phyloP scores from a whole-genome alignment of 2,888 invertebrate species.

The Melitaea athalia region DNA sequence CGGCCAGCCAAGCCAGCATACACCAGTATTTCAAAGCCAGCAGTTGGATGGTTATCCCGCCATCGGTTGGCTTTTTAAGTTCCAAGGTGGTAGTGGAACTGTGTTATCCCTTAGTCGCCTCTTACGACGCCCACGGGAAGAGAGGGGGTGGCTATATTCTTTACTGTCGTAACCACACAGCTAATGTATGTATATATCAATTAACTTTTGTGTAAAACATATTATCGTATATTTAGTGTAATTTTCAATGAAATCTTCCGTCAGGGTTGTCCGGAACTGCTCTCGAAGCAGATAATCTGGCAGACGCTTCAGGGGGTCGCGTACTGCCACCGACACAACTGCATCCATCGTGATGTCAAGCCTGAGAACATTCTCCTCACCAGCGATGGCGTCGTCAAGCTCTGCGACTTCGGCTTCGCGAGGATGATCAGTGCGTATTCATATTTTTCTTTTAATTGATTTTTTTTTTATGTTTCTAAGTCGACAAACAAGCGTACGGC shows the following conservation, averaged over 20 bases:
- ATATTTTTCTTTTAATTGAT: background rate
- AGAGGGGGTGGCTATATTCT: too few relatives aligned
- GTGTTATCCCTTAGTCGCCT: too few relatives aligned
- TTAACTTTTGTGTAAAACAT: too few relatives aligned
- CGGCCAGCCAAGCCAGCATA: too few relatives aligned
- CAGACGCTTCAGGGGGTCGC: slow-evolving; percentile 97
- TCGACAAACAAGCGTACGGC: too few relatives aligned
- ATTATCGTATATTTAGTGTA: background rate
- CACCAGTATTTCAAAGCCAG: too few relatives aligned
- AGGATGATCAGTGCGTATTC: slow-evolving; percentile 90
- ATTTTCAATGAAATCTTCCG: background rate
- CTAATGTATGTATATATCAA: background rate
- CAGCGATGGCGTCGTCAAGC: slow-evolving; percentile 95
- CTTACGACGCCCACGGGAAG: too few relatives aligned
- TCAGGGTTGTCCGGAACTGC: slow-evolving; percentile 93
- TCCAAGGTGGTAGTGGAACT: too few relatives aligned
- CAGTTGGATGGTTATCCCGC: too few relatives aligned
- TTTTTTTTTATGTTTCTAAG: too few relatives aligned
- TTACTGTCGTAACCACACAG: too few relatives aligned
- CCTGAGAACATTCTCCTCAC: slow-evolving; percentile 99
- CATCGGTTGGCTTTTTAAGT: too few relatives aligned
- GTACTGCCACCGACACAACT: slow-evolving; percentile 98
- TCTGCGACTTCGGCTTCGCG: slow-evolving; percentile 99
- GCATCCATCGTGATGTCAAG: slow-evolving; percentile 98
- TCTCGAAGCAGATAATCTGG: slow-evolving; percentile 96